Conservation (phyloP, 2,888 invertebrate species). For the Nymphalis urticae region DNA sequence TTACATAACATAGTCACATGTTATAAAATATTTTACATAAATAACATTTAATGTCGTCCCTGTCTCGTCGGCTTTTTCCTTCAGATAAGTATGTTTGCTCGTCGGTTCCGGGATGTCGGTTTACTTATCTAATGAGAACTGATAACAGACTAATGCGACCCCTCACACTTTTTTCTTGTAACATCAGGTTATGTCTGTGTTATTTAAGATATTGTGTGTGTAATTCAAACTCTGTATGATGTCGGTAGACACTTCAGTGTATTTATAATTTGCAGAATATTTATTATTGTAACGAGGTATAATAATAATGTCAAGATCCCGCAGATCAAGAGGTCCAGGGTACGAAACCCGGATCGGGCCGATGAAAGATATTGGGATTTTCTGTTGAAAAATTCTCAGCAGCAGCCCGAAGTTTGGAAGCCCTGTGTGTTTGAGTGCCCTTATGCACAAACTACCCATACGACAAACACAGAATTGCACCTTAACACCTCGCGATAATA, state of each 20-base stretch:
- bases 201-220: background rate
- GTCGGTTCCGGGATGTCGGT: conserved; percentile 51
- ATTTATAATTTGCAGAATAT: background rate
- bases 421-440: no score
- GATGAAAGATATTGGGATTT: no score
- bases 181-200: conserved; percentile 36
- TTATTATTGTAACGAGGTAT: no score
- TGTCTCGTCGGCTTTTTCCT: conserved; percentile 36
- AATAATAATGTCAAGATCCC: no score
- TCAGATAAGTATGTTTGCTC: conserved; percentile 50
- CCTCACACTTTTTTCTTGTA: conserved; percentile 38
- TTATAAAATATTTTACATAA: conserved; percentile 21
- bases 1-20: background rate
- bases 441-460: no score
- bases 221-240: background rate
- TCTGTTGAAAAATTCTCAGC: no score
- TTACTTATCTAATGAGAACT: conserved; percentile 51
- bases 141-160: conserved; percentile 43
- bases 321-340: no score
- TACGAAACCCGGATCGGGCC: no score
- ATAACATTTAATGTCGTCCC: conserved; percentile 20
- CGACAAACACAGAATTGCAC: background rate
- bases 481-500: background rate
- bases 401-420: no score
- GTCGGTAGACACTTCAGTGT: background rate